These are phyloP conservation scores for Drosophila bipectinata DNA, from an alignment of 1,140 invertebrate genomes.

Conservation along the genomic window DNA sequence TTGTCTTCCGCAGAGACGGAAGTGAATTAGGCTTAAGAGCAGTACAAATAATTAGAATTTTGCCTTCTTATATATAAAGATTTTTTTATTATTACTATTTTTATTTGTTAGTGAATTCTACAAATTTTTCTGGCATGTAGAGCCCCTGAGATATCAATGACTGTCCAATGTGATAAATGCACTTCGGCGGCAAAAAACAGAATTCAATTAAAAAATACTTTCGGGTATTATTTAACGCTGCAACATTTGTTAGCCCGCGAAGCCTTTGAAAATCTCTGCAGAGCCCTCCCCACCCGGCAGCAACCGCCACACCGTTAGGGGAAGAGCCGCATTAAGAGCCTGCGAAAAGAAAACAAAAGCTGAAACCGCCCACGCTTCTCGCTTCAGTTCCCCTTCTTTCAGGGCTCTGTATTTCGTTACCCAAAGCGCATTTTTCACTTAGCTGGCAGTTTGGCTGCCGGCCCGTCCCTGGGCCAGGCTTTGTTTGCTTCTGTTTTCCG, in stretches of 20 bases:
- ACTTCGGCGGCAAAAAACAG: conserved; percentile 20
- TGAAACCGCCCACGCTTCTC: no score
- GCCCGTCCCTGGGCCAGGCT: conserved; percentile 39
- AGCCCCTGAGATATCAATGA: conserved; percentile 46
- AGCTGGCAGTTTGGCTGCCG: conserved; percentile 48
- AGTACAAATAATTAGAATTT: background rate
- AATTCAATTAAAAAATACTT: conserved; percentile 70
- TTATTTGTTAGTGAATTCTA: no score
- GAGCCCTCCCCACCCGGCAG: background rate
- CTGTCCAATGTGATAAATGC: conserved; percentile 47
- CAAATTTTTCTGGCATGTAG: conserved; percentile 23
- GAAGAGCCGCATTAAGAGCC: conserved; percentile 56
- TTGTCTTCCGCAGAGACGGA: background rate
- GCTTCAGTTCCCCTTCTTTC: conserved; percentile 25
- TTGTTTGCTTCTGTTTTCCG: conserved; percentile 50
- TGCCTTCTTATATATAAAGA: background rate
- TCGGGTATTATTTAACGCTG: conserved; percentile 47
- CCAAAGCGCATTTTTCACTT: conserved; percentile 57
- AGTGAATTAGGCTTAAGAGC: background rate
- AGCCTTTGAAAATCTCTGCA: conserved; percentile 57
- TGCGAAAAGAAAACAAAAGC: conserved; percentile 55
- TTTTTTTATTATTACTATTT: no score
- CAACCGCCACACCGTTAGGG: conserved; percentile 4
- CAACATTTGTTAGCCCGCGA: conserved; percentile 51
- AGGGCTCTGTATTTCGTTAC: conserved; percentile 36